Evolutionary conservation across 2,888 invertebrate genomes (phyloP), one percentile per base, ranked within the genome.

Genomic region (Torymus auratus): DNA sequence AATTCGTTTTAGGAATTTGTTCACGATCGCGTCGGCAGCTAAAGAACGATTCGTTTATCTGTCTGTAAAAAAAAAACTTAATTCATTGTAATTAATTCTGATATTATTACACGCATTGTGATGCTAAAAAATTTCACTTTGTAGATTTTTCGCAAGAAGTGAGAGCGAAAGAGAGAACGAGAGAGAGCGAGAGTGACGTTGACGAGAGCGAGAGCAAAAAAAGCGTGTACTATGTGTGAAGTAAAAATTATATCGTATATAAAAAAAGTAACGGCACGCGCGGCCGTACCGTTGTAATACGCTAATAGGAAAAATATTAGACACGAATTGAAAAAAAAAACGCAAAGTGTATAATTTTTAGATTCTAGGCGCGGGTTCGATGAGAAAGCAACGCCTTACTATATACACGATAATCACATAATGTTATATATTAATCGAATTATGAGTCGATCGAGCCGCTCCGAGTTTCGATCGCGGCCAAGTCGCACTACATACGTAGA

Each of bases 1-100:
- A 81, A 82, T 75, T 82, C 65, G 68, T 80, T 80, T 80, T 79
- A 76, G 11, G 65, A 79, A 77, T 76, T 79, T 72, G 81, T 55
- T 41, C 41, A 41, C 41, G 74, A 55, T n/a, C 10, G 17, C 13
- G n/a, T 72, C 64, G 69, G 78, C 58, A 81, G 71, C 74, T 78
- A 28, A 50, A 14, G 12, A 13, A 64, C 14, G 68, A 55, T 50
- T 60, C 7, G 15, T 13, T 41, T 67, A 20, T 68, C 53, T 78
- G 53, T 74, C 65, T 81, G 50, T 65, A 75, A 78, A 41, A 41
- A 41, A 41, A 41, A 5, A 41, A 41, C 28, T 41, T 41, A 41
- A 75, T 65, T 77, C 52, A 60, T 60, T 80, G 71, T 80, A 73
- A 77, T 81, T 73, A 60, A 77, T 64, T 73, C 41, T 41, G 15